A percentile compares a stretch with the other conserved stretches of the same genome.
These are phyloP conservation scores for Orientallactaga bullata DNA, from an alignment of 2,113 vertebrate genomes.

Conservation along the genomic window DNA sequence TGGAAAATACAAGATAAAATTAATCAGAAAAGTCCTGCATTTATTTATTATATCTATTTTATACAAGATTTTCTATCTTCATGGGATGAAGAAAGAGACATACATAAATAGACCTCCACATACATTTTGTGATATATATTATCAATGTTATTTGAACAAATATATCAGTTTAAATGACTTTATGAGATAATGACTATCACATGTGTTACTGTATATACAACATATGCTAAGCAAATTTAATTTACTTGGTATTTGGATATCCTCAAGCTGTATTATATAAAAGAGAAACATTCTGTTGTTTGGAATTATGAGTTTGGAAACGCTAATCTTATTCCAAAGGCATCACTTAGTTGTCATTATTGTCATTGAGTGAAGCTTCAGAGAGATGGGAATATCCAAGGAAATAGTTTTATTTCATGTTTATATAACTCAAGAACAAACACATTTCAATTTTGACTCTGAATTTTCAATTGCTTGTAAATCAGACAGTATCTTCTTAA, in stretches of 20 bases:
- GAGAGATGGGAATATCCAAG: not conserved
- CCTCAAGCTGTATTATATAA: not conserved
- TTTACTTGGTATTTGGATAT: not conserved
- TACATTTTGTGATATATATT: not conserved
- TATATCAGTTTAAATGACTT: not conserved
- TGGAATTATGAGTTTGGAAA: conserved; percentile 16
- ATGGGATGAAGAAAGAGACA: not conserved
- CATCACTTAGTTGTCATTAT: conserved; percentile 42
- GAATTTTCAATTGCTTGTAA: conserved; percentile 14
- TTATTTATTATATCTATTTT: conserved; percentile 1
- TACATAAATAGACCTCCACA: not conserved
- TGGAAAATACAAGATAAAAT: not conserved
- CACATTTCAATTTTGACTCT: conserved; percentile 5
- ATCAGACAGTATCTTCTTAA: not conserved
- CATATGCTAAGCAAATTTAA: not conserved
- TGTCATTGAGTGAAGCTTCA: not conserved
- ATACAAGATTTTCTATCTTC: not conserved
- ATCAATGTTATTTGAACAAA: not conserved
- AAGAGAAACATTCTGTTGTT: not conserved
- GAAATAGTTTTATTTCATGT: conserved; percentile 12
- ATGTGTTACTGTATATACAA: not conserved
- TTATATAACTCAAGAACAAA: not conserved
- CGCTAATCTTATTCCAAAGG: not conserved
- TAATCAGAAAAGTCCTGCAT: not conserved
- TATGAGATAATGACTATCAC: not conserved